Base-by-base conservation (phyloP, 1,140 invertebrate species). In the Drosophila bifasciata region DNA sequence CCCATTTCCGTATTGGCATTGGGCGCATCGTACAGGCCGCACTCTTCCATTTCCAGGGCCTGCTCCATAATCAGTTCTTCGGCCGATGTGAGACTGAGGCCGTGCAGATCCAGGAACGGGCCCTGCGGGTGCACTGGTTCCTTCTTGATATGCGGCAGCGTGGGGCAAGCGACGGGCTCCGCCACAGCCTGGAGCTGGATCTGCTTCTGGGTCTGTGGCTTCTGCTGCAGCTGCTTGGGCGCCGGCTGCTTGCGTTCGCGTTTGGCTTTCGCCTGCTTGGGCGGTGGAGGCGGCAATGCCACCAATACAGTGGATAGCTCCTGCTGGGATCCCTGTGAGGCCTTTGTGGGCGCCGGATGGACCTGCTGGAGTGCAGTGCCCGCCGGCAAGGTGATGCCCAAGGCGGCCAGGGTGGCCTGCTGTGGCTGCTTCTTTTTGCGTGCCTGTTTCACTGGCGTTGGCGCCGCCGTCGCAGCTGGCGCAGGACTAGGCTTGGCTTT, bases 21-120 rank as follows among this genome's bases (percentile, higher is more conserved):
- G 1, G 85, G 74, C 0, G 79, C 56, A 50, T 85, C 83, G 48
- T 89, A 90, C 4, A 90, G 69, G 5, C 90, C 90, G 44, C 84
- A 88, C 46, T 91, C 90, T 40, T 91, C 90, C 90, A 91, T 90
- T 66, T 91, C 90, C 3, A 91, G 59, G 1, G 90, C 90, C 44
- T 91, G 90, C 44, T 91, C 90, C 90, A 91, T 91, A 6, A 91
- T 91, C 16, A 91, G 44, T 25, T 91, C 90, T 51, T 91, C 90
- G n/a, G 90, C 90, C 2, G 90, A 91, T 0, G 90, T 91, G n/a
- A 91, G 55, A 39, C 90, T 91, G 3, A 91, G 55, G 0, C 80
- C 73, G 19, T 91, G 85, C n/a, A 91, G 16, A 58, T 91, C 90
- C 1, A 80, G 32, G 41, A 91, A 91, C 2, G 59, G 70, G 0